Evolutionary conservation across 2,113 vertebrate species (phyloP), one percentile per base, ranked within the genome.

Genomic region (Sphyrna mokarran): DNA sequence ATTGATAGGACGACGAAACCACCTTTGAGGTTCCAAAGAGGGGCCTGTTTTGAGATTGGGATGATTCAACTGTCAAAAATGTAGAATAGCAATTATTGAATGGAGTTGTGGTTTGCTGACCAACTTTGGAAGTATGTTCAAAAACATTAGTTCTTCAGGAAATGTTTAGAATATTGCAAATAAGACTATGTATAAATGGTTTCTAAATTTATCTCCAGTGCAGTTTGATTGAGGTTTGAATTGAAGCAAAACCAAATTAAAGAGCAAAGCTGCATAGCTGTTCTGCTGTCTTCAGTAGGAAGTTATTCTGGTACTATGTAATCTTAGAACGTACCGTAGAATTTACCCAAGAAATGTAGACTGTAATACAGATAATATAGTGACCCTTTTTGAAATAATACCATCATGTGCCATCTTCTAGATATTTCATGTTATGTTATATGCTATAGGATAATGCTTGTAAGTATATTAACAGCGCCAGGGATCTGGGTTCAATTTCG

Each of bases 301-400:
- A 3, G 37, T 72, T 95, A 95, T 95, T 95, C 94, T 95, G 40
- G 94, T 72, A 95, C 94, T 43, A 6, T 72, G 94, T 95, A 54
- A 95, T 95, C 40, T 95, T 95, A 33, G 23, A 95, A 95, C 66
- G 72, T 48, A 40, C 93, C 68, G 0, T 33, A 61, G 87, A 61
- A 90, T 61, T 61, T 90, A 16, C 13, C 48, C 54, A 54, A 95
- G 94, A 95, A 66, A 72, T 76, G 69, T 54, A 33, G 22, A 72
- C 69, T 48, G 11, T 54, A 72, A 95, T 94, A 20, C 40, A 69
- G 37, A 69, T 26, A 69, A 40, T 70, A 23, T 37, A 54, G 22
- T 48, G 72, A 95, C 69, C 94, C 40, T 54, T 95, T 43, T 54
- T 16, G 10, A 95, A 72, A 29, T 26, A 95, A 1, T 23, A 33